Base-by-base conservation (phyloP, 2,797 vertebrate genomes). In the Liparis tanakae region DNA sequence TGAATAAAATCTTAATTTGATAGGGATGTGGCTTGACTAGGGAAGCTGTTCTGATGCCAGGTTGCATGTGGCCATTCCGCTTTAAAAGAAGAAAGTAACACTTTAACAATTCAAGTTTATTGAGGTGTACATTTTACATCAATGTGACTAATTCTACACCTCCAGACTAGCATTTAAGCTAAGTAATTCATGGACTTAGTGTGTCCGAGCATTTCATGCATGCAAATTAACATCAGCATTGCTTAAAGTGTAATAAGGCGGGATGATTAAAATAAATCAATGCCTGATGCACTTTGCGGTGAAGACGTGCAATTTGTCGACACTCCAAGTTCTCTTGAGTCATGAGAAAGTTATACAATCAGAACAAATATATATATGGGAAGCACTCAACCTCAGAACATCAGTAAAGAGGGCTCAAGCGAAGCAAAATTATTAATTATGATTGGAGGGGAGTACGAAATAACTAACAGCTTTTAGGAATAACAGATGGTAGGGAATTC, bases 171-270 rank as follows among this genome's bases (percentile, higher is more conserved):
- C 61, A 70, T 71, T 72, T 63, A 67, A 61, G 71, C 67, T 89
- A 87, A 91, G 87, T 86, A 79, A 87, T 86, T 88, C 67, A 90
- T 76, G 46, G 51, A 82, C 5, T 81, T 83, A 74, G 83, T 85
- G 79, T 86, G 77, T n/a, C n/a, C n/a, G n/a, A n/a, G n/a, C n/a
- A n/a, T n/a, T n/a, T n/a, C 79, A 85, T 78, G 59, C 79, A 62
- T 70, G 66, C 68, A 84, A 72, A 74, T 70, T 74, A 73, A 80
- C 53, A 72, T 71, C 66, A 76, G 60, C 61, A 54, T 70, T 76
- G 69, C 70, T 81, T 72, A 65, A 66, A 65, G 20, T 65, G 67
- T 60, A 80, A 76, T 76, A 63, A 81, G 65, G 69, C 67, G n/a
- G 33, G 60, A 65, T 51, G 43, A 14, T 69, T 17, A 8, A 15